Evolutionary conservation across 2,888 invertebrate species (phyloP).

Genomic region (Stenoptilia bipunctidactyla): DNA sequence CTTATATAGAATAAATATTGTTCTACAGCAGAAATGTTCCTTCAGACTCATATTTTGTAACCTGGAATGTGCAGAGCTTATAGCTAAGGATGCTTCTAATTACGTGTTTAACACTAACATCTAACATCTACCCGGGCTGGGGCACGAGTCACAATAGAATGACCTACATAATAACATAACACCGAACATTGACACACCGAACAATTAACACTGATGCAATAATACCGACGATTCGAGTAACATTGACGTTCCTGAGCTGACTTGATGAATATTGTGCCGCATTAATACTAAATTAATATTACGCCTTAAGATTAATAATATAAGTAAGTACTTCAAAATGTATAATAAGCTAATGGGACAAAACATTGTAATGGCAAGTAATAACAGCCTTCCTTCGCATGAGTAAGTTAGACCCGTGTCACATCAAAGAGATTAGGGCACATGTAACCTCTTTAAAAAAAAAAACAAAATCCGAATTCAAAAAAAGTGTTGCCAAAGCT

Average conservation of each 20-base stretch:
- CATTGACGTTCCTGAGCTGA: conserved; percentile 62
- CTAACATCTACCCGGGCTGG: conserved; percentile 8
- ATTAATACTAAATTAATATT: conserved; percentile 27
- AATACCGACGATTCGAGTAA: conserved; percentile 36
- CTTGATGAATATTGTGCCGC: conserved; percentile 67
- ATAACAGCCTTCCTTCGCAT: conserved; percentile 23
- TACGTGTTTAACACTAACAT: conserved; percentile 43
- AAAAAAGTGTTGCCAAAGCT: conserved; percentile 2
- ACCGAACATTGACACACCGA: conserved; percentile 39
- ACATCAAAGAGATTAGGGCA: conserved; percentile 35
- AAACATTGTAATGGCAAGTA: conserved; percentile 35
- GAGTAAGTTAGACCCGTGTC: neutral
- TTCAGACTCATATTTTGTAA: conserved; percentile 57
- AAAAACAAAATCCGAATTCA: conserved; percentile 15
- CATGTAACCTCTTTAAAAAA: conserved; percentile 35
- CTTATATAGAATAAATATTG: conserved; percentile 53
- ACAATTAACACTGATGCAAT: conserved; percentile 41
- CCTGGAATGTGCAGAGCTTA: conserved; percentile 66
- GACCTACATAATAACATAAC: conserved; percentile 13
- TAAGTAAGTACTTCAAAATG: conserved; percentile 19
- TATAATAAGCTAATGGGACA: conserved; percentile 16
- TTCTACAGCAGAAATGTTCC: conserved; percentile 60
- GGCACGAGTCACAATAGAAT: no score
- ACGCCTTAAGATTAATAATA: conserved; percentile 27
- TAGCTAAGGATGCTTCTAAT: conserved; percentile 39